Evolutionary conservation across 2,113 vertebrate genomes (phyloP), one percentile per base, ranked within the genome.

Genomic region (Trichomycterus rosablanca): DNA sequence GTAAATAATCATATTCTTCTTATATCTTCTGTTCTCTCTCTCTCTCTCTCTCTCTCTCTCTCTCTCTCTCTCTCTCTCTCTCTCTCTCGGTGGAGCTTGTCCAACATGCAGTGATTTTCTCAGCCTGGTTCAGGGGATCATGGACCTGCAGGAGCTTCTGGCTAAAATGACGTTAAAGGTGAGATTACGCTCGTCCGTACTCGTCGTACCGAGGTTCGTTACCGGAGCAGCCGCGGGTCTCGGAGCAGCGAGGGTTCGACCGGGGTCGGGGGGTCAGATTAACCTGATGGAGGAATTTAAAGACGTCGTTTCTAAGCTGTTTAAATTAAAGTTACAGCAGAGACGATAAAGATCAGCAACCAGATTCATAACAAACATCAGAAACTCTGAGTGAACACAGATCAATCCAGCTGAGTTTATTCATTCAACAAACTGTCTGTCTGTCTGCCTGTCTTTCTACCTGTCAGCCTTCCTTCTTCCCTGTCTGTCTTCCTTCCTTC

Each of bases 91-190:
- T 93, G 80, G 87, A 98, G 95, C 94, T 59, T 98, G 95, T 75
- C 95, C 95, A 1, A 95, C 94, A 64, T 98, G 95, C 87, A 98
- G 95, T 70, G 95, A 98, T 81, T 98, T 98, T 83, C 84, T 97
- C 76, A 95, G 90, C 80, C 89, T 98, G 68, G 95, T 98, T 24
- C 95, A 98, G 85, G 94, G 94, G 80, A 98, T 98, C 79, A 98
- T 98, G 95, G 95, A 98, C 83, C 88, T 98, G 32, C 95, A 98
- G 83, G 95, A 97, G 55, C 89, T 97, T 15, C 82, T 98, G 72
- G 93, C 95, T 63, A 98, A 95, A 86, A 97, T 98, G 93, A 97
- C 95, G 58, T 84, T 93, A 65, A 98, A 98, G 87, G 95, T 97
- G 87, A 80, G 23, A 3, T 2, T 26, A n/a, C 34, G 9, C 9